Percentiles rank a stretch among this genome's conserved stretches.
phyloP scores from a whole-genome alignment of 2,113 vertebrate species.

The Mobula birostris region DNA sequence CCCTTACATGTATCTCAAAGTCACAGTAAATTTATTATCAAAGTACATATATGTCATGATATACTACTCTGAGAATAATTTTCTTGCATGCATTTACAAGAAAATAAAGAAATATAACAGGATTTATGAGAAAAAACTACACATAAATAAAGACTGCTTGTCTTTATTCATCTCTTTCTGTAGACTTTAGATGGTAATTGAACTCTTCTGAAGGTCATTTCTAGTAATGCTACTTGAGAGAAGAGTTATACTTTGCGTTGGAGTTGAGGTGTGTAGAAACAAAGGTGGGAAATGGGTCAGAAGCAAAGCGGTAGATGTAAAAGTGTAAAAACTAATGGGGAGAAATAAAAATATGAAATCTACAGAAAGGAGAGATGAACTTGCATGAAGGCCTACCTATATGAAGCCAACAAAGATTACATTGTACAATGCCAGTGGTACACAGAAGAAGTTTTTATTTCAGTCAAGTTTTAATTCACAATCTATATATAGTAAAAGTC shows the following conservation, averaged over 20 bases:
- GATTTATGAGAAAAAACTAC: too few species aligned
- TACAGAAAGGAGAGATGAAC: background rate
- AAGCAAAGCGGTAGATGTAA: background rate
- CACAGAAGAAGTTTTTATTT: background rate
- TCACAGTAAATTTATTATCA: too few species aligned
- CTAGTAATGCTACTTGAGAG: background rate
- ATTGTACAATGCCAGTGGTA: background rate
- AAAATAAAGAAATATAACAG: too few species aligned
- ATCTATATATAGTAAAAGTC: too few species aligned
- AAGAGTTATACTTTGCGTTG: background rate
- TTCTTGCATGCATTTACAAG: too few species aligned
- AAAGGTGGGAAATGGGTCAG: background rate
- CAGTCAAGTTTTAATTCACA: too few species aligned
- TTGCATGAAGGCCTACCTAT: background rate
- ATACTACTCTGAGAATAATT: too few species aligned
- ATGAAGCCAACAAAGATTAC: too few species aligned
- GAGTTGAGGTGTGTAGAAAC: background rate
- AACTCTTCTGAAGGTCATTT: background rate
- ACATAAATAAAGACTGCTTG: too few species aligned
- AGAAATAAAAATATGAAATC: background rate
- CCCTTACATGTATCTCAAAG: too few species aligned
- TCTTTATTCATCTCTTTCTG: too few species aligned
- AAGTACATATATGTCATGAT: too few species aligned
- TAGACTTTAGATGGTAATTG: background rate
- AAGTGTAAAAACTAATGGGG: background rate